Evolutionary conservation across 1,140 invertebrate species (phyloP).

Genomic region (Lordiphosa clarofinis): DNA sequence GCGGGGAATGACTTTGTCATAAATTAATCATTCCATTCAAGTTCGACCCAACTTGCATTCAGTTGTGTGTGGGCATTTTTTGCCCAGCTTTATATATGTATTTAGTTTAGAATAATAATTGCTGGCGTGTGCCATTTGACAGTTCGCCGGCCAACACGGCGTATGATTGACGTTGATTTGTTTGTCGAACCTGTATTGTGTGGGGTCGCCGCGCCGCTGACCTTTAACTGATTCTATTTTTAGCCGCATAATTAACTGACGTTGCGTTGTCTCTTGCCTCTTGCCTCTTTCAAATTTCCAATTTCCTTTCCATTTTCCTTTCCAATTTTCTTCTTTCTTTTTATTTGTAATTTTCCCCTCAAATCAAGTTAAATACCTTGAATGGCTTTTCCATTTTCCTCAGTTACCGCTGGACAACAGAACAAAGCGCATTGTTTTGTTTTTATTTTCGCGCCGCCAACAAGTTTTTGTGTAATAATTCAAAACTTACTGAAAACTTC

Average conservation of each 20-base stretch:
- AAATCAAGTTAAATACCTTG: conserved; percentile 37
- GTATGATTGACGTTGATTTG: conserved; percentile 71
- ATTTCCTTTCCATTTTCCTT: conserved; percentile 1
- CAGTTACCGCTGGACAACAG: conserved; percentile 60
- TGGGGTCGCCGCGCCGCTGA: conserved; percentile 10
- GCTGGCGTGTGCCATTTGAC: conserved; percentile 31
- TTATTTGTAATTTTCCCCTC: neutral
- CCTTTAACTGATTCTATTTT: conserved; percentile 44
- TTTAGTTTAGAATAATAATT: conserved; percentile 6
- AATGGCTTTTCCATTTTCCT: conserved; percentile 56
- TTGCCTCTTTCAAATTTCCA: conserved; percentile 16
- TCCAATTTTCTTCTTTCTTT: conserved; percentile 1
- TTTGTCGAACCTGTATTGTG: conserved; percentile 30
- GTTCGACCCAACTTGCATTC: neutral
- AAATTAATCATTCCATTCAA: no score
- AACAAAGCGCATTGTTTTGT: conserved; percentile 41
- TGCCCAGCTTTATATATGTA: no score
- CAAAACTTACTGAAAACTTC: conserved; percentile 59
- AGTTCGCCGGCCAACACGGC: conserved; percentile 29
- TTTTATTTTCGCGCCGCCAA: conserved; percentile 11
- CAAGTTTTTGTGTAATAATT: conserved; percentile 51
- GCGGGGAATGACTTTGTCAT: no score
- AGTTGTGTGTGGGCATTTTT: neutral
- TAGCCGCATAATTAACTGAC: conserved; percentile 57
- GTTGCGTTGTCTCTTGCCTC: neutral